These are phyloP conservation scores for Percopsis transmontana DNA, from an alignment of 2,113 vertebrate genomes.

Conservation along the genomic window DNA sequence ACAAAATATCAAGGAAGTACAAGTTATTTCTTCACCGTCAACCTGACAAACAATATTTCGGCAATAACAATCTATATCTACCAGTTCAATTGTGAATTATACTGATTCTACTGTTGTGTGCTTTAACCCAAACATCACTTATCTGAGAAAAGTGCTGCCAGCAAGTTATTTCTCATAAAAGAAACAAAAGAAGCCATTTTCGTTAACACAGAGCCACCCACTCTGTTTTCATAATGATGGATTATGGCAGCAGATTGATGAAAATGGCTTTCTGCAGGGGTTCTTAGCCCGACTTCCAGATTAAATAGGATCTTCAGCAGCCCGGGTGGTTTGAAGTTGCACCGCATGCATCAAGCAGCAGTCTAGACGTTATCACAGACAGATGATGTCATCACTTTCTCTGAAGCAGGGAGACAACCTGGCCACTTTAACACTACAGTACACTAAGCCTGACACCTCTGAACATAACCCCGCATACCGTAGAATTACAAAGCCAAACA, in stretches of 20 bases:
- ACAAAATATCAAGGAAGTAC: too few species aligned
- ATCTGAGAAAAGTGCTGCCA: constrained; percentile 34
- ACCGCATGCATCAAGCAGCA: constrained; percentile 1
- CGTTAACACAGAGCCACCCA: constrained; percentile 42
- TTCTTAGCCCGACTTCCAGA: constrained; percentile 51
- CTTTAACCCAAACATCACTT: constrained; percentile 38
- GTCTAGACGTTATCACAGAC: neutral
- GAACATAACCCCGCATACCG: neutral
- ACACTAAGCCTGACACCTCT: too few species aligned
- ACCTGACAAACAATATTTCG: constrained; percentile 7
- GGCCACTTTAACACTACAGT: too few species aligned
- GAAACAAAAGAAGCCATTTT: constrained; percentile 54
- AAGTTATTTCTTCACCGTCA: neutral
- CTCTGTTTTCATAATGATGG: constrained; percentile 56
- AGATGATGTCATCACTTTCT: neutral
- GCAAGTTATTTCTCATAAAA: constrained; percentile 47
- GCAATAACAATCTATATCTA: neutral
- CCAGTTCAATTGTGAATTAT: constrained; percentile 35
- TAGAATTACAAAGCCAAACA: too few species aligned
- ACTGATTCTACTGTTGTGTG: constrained; percentile 39
- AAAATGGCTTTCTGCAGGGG: constrained; percentile 40
- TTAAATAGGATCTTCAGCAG: constrained; percentile 45
- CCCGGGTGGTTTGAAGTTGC: constrained; percentile 35
- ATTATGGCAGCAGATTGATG: constrained; percentile 56
- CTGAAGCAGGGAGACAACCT: too few species aligned